phyloP scores from a whole-genome alignment of 2,888 invertebrate species.

The Drosophila recens region DNA sequence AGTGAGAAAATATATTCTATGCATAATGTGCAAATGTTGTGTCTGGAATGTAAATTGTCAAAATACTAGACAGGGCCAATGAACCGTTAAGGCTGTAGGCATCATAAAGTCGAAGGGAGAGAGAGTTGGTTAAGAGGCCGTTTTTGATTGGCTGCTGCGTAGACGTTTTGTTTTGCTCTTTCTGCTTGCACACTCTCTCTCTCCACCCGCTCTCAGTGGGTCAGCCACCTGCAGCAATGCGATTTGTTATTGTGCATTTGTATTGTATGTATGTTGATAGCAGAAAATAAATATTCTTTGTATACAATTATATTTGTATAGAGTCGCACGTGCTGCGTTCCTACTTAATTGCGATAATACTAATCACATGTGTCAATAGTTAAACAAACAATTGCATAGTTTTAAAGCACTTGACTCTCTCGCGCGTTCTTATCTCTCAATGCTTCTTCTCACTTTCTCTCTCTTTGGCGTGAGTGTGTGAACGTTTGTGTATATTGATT shows the following conservation, averaged over 20 bases:
- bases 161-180: constrained; percentile 20
- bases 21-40: constrained; percentile 28
- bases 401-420: background rate
- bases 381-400: constrained; percentile 14
- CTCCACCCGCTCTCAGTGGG: constrained; percentile 37
- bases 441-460: background rate
- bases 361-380: constrained; percentile 33
- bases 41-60: constrained; percentile 38
- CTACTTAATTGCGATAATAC: constrained; percentile 30
- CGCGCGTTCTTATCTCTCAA: background rate
- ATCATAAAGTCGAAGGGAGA: background rate
- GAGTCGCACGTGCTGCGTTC: constrained; percentile 45
- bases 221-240: constrained; percentile 57
- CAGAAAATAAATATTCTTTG: background rate
- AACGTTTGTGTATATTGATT: constrained; percentile 11
- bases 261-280: constrained; percentile 8
- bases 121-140: constrained; percentile 21
- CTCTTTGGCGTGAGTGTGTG: background rate
- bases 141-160: constrained; percentile 50
- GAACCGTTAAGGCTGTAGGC: constrained; percentile 36
- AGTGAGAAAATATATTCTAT: constrained; percentile 13
- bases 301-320: background rate
- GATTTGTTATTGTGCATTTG: constrained; percentile 15
- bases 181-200: constrained; percentile 15
- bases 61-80: constrained; percentile 51